Base-by-base conservation (phyloP, 2,888 invertebrate genomes). In the Mystacides longicornis region DNA sequence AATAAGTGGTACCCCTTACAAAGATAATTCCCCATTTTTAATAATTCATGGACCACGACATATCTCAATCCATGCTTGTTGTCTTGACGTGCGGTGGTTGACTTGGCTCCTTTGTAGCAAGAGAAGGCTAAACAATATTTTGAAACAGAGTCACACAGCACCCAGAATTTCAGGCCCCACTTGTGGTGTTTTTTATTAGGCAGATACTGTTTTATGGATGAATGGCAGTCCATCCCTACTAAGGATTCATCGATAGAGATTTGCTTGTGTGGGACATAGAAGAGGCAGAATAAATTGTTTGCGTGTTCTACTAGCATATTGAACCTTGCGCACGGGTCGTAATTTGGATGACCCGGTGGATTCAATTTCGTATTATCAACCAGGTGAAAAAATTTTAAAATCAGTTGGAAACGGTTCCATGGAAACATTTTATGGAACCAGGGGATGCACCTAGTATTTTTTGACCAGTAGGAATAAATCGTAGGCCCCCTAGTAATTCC, bases 71-170 rank as follows among this genome's bases (percentile, higher is more conserved):
- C 63, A 57, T 60, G 46, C 47, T 62, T 56, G 56, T 63, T 62
- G 54, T 60, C 60, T 49, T 52, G 57, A 46, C 57, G 51, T 37
- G 62, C 62, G n/a, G 43, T 54, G 49, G 54, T 51, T 53, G 60
- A 56, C 51, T 61, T 62, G 27, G 57, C 63, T 42, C 62, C 62
- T 48, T 52, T 50, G 50, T 62, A 63, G 23, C 62, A 63, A 58
- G 52, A 65, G 50, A 65, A 62, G 23, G 57, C 60, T 45, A 65
- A 54, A 57, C 63, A 65, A 55, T 65, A 65, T 47, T 65, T 62
- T 3, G 55, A 23, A n/a, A 64, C 48, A 14, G 63, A 60, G 60
- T 65, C 63, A 51, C 57, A 58, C 14, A 64, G 54, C 64, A 64
- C 63, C 63, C 63, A 65, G 60, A 65, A 65, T 55, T 64, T 63